Base-by-base conservation (phyloP, 2,888 invertebrate species). In the Maniola hyperantus region DNA sequence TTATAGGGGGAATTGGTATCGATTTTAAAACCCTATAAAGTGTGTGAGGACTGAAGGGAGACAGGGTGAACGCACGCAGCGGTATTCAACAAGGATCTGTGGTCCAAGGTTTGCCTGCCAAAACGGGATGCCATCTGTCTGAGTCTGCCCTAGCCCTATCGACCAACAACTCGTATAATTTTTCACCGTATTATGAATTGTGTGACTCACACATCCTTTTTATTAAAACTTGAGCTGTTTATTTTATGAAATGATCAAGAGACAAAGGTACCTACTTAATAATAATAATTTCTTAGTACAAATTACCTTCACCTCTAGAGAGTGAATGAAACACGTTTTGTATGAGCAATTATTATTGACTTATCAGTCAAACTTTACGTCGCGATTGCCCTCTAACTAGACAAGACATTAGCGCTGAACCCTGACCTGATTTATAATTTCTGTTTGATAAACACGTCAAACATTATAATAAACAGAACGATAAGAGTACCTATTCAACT, bases 1-100 rank as follows among this genome's bases (percentile, higher is more conserved):
- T 73, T 58, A 59, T 66, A 65, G 67, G 73, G 75, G 81, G 79
- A 78, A 77, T 75, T 67, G 71, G 68, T 86, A 91, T 91, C 79
- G 89, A 91, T 91, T 90, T 88, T 84, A 80, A 85, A 89, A 84
- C 88, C 90, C 83, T 87, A 83, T 80, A 82, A 85, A 84, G 44
- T 46, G 63, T 34, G 46, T 18, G 55, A 54, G 72, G 69, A 69
- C 70, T 73, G 79, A 82, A 85, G 88, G 88, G 84, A 82, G 76
- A 73, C 73, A 85, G 82, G 88, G 89, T 89, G 85, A 89, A 90
- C 70, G 91, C 77, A 84, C 91, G 81, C 79, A 64, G 51, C 65
- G 82, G 80, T 79, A 81, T 79, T 82, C 79, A 74, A 77, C 72
- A 72, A 72, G 75, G 71, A 75, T 73, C 74, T 80, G 80, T 79